Evolutionary conservation across 2,888 invertebrate species (phyloP).

Genomic region (Oxytorus armatus): DNA sequence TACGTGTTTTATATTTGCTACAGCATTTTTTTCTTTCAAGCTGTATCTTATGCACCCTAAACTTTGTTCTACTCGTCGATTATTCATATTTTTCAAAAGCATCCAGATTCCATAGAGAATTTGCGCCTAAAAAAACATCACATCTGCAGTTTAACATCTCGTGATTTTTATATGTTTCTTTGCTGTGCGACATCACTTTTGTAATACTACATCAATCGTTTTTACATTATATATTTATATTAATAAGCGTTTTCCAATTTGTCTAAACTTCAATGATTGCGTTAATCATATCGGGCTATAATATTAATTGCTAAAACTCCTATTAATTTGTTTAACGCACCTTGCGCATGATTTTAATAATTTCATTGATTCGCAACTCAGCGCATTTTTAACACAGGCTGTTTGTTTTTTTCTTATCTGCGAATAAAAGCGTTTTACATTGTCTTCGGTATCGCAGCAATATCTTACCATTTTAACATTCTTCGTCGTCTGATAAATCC

Average conservation of each 20-base stretch:
- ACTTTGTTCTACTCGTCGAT: neutral
- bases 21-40: neutral
- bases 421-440: slow-evolving; percentile 45
- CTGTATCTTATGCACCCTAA: neutral
- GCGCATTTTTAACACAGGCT: slow-evolving; percentile 34
- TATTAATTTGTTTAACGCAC: slow-evolving; percentile 21
- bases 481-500: neutral
- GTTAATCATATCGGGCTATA: slow-evolving; percentile 14
- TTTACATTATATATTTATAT: slow-evolving; percentile 41
- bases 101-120: neutral
- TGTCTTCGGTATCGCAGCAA: slow-evolving; percentile 55
- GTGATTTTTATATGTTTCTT: neutral
- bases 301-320: slow-evolving; percentile 30
- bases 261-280: slow-evolving; percentile 50
- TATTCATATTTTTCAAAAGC: slow-evolving; percentile 7
- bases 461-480: slow-evolving; percentile 25
- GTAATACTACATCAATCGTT: neutral
- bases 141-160: no score
- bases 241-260: slow-evolving; percentile 57
- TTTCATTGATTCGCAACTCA: slow-evolving; percentile 18
- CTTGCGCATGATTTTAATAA: slow-evolving; percentile 15
- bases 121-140: neutral
- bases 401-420: slow-evolving; percentile 10
- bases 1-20: slow-evolving; percentile 6
- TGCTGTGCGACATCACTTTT: slow-evolving; percentile 15